Percentiles rank a stretch among this genome's conserved stretches.
phyloP scores from a whole-genome alignment of 2,888 invertebrate species.

The Hypolimnas misippus region DNA sequence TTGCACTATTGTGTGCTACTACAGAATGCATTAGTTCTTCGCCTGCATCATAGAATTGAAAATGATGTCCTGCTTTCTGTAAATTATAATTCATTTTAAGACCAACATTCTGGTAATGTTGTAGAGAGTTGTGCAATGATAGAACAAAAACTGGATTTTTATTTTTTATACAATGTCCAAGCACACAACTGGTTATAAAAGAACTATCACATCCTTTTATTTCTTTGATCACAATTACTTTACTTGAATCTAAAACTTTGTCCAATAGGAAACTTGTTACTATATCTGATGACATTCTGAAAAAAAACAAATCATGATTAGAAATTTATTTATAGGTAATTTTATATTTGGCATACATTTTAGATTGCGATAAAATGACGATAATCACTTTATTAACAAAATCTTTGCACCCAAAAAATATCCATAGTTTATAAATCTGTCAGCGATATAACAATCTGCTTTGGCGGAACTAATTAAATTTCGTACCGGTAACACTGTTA shows the following conservation, averaged over 20 bases:
- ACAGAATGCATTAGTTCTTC: constrained; percentile 55
- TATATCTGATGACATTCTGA: constrained; percentile 86
- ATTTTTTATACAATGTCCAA: constrained; percentile 85
- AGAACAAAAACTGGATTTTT: constrained; percentile 85
- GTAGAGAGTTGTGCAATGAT: constrained; percentile 87
- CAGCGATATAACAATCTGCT: background rate
- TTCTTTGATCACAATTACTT: constrained; percentile 87
- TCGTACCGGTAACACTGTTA: constrained; percentile 4
- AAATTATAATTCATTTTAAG: constrained; percentile 90
- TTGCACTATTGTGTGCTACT: constrained; percentile 51
- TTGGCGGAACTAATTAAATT: background rate
- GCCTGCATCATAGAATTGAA: constrained; percentile 64
- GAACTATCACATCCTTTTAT: constrained; percentile 88
- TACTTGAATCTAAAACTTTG: constrained; percentile 76
- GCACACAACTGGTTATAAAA: constrained; percentile 87
- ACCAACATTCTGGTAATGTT: constrained; percentile 90
- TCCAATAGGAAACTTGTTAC: constrained; percentile 87
- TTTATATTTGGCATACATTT: background rate
- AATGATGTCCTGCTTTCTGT: constrained; percentile 66
- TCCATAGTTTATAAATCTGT: constrained; percentile 10
- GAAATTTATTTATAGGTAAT: background rate
- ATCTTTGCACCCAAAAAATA: constrained; percentile 4
- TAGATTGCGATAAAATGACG: constrained; percentile 9
- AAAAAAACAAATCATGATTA: constrained; percentile 40
- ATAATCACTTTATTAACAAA: constrained; percentile 15